phyloP scores from a whole-genome alignment of 2,113 vertebrate species.

The Haliaeetus leucogaster region DNA sequence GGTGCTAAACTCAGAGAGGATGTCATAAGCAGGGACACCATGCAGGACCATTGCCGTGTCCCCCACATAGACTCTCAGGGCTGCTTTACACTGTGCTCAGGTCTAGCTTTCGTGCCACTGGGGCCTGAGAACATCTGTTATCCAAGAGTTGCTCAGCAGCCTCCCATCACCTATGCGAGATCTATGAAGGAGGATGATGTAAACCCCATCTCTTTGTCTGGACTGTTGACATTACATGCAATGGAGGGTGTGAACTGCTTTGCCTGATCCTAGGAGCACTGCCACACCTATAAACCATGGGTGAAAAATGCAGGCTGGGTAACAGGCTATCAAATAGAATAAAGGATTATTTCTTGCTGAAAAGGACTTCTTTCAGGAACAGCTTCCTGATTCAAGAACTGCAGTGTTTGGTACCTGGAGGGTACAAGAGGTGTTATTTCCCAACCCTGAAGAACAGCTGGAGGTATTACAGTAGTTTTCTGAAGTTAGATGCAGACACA shows the following conservation, averaged over 20 bases:
- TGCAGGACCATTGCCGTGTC: neutral
- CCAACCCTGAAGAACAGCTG: neutral
- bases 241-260: neutral
- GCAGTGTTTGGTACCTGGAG: neutral
- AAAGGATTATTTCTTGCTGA: neutral
- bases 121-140: neutral
- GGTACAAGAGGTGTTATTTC: neutral
- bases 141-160: neutral
- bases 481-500: neutral
- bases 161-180: neutral
- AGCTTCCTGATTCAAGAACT: neutral
- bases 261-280: neutral
- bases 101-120: neutral
- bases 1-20: neutral
- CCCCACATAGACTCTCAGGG: neutral
- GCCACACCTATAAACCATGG: neutral
- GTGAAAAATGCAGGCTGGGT: neutral
- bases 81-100: neutral
- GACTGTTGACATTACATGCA: neutral
- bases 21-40: neutral
- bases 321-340: neutral
- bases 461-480: neutral
- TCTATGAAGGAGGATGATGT: neutral
- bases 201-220: neutral
- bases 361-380: neutral